Evolutionary conservation across 2,888 invertebrate species (phyloP).

Genomic region (Salpingus planirostris): DNA sequence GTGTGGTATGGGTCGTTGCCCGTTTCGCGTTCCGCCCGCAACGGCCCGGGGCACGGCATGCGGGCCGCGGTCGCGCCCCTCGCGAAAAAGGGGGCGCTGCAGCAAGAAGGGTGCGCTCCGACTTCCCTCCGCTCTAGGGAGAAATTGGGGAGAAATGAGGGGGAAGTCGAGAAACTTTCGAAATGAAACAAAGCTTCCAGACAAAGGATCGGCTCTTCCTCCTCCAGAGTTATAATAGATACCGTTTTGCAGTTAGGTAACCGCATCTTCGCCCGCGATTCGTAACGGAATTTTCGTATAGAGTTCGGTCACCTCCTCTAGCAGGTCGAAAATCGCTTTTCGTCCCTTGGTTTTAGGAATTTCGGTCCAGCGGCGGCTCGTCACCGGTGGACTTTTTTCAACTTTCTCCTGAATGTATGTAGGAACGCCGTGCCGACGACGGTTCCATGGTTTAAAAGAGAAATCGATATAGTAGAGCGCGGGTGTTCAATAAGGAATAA

Average conservation of each 20-base stretch:
- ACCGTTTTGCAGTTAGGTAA: too few species aligned
- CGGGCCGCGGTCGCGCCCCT: too few species aligned
- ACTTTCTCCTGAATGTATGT: constrained; percentile 23
- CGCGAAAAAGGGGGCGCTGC: too few species aligned
- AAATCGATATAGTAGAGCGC: constrained; percentile 27
- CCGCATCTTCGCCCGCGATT: too few species aligned
- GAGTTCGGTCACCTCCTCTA: too few species aligned
- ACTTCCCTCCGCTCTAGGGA: constrained; percentile 4
- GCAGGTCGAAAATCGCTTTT: not conserved
- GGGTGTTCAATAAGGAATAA: constrained; percentile 29
- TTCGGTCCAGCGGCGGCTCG: constrained; percentile 9
- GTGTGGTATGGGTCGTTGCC: constrained; percentile 14
- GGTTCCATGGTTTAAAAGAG: constrained; percentile 22
- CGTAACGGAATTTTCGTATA: too few species aligned
- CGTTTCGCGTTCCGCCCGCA: constrained; percentile 12
- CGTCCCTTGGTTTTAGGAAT: constrained; percentile 2
- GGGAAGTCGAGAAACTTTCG: too few species aligned
- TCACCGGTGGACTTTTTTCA: constrained; percentile 7
- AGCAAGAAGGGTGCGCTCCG: too few species aligned
- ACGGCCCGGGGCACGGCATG: too few species aligned
- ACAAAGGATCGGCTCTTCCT: too few species aligned
- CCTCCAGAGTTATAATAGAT: too few species aligned
- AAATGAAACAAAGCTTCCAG: too few species aligned
- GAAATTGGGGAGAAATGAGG: constrained; percentile 6
- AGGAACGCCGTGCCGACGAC: constrained; percentile 12